Evolutionary conservation across 1,140 invertebrate genomes (phyloP).

Genomic region (Rhopalosiphum padi): DNA sequence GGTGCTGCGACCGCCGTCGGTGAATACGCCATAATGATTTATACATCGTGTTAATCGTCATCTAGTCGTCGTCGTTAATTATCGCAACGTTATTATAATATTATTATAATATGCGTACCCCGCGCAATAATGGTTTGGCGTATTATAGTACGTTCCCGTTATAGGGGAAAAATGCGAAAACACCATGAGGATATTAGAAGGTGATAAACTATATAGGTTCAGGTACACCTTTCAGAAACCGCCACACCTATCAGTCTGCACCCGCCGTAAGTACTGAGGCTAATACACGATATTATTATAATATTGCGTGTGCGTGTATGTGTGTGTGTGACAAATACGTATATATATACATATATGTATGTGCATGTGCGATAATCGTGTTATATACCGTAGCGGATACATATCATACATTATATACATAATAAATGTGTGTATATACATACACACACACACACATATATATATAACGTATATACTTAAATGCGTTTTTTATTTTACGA

Average conservation of each 20-base stretch:
- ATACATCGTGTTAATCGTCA: neutral
- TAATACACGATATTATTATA: neutral
- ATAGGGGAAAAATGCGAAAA: neutral
- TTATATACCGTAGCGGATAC: neutral
- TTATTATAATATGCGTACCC: neutral
- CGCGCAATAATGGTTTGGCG: too few relatives aligned
- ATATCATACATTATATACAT: neutral
- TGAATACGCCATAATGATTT: neutral
- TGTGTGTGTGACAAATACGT: neutral
- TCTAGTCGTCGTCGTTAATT: neutral
- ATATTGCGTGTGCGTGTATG: neutral
- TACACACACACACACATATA: too few relatives aligned
- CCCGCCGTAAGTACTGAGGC: neutral
- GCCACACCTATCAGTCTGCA: neutral
- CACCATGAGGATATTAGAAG: neutral
- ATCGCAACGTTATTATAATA: neutral
- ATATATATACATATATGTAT: neutral
- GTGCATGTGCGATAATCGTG: neutral
- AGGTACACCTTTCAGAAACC: neutral
- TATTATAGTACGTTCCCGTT: too few relatives aligned
- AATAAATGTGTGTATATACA: neutral
- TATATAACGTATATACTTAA: neutral
- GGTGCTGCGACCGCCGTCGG: neutral
- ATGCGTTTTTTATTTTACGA: slow-evolving; percentile 13
- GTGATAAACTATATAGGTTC: neutral